These are phyloP conservation scores for Actinostola sp. DNA, from an alignment of 92 coral and sea anemone species.

Conservation along the genomic window DNA sequence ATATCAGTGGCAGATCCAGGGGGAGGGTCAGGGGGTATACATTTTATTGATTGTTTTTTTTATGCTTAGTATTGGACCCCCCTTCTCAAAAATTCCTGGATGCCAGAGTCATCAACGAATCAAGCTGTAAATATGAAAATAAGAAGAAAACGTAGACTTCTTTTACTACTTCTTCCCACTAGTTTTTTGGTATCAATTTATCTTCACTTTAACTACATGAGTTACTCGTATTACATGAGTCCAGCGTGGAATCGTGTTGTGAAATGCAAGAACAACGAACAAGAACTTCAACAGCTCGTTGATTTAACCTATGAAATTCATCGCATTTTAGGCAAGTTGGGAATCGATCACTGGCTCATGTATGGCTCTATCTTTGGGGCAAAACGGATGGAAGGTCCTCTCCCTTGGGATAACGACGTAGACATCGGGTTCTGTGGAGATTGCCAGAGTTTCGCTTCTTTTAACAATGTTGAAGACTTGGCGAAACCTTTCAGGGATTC, in stretches of 20 bases:
- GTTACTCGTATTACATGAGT: constrained; percentile 18
- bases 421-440: constrained; percentile 66
- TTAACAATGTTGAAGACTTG: constrained; percentile 24
- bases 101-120: too few species aligned
- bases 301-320: background rate
- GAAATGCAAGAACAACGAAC: constrained; percentile 5
- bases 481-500: constrained; percentile 13
- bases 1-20: too few species aligned
- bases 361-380: constrained; percentile 5
- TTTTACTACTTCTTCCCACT: background rate
- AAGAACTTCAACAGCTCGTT: background rate
- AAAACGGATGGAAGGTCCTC: background rate
- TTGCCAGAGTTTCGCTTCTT: constrained; percentile 19
- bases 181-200: constrained; percentile 2
- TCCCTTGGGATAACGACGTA: constrained; percentile 77
- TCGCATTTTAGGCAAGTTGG: background rate
- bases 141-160: background rate
- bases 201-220: constrained; percentile 1
- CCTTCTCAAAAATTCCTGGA: too few species aligned
- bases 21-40: too few species aligned
- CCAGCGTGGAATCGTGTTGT: constrained; percentile 23
- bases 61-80: too few species aligned
- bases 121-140: too few species aligned
- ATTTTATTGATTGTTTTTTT: too few species aligned
- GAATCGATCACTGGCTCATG: constrained; percentile 1